Evolutionary conservation across 2,113 vertebrate genomes (phyloP).

Genomic region (Caretta caretta): DNA sequence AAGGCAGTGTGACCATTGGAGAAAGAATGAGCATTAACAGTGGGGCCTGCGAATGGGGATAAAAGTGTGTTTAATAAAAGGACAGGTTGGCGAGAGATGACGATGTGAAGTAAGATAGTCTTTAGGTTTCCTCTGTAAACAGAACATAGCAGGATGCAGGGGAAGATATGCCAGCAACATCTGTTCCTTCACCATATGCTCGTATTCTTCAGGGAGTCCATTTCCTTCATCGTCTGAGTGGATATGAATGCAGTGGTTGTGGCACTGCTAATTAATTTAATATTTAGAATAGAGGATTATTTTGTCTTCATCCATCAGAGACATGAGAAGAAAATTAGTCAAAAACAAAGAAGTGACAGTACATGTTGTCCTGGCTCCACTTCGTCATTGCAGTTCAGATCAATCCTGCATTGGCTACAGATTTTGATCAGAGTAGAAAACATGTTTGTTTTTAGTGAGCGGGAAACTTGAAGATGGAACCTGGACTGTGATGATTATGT

Average conservation of each 20-base stretch:
- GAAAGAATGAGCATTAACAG: not conserved
- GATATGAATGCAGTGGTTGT: not conserved
- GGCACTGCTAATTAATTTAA: not conserved
- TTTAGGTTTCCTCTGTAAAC: not conserved
- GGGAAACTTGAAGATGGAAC: not conserved
- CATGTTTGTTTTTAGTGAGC: not conserved
- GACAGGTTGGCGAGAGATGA: not conserved
- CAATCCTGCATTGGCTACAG: not conserved
- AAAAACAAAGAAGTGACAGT: not conserved
- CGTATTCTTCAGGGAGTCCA: not conserved
- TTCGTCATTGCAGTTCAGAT: not conserved
- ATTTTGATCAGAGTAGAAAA: not conserved
- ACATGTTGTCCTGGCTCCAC: rapidly evolving
- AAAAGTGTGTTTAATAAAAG: not conserved
- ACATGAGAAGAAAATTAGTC: not conserved
- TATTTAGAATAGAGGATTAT: not conserved
- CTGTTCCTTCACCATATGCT: not conserved
- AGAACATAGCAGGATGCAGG: not conserved
- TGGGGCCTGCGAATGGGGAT: not conserved
- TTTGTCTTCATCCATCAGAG: not conserved
- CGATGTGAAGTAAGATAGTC: not conserved
- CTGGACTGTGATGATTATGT: not conserved
- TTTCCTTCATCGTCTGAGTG: not conserved
- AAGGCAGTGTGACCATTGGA: not conserved
- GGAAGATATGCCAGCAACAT: not conserved